These are phyloP conservation scores for Steinernema khuongi DNA, from an alignment of 1,140 invertebrate genomes.

Conservation along the genomic window DNA sequence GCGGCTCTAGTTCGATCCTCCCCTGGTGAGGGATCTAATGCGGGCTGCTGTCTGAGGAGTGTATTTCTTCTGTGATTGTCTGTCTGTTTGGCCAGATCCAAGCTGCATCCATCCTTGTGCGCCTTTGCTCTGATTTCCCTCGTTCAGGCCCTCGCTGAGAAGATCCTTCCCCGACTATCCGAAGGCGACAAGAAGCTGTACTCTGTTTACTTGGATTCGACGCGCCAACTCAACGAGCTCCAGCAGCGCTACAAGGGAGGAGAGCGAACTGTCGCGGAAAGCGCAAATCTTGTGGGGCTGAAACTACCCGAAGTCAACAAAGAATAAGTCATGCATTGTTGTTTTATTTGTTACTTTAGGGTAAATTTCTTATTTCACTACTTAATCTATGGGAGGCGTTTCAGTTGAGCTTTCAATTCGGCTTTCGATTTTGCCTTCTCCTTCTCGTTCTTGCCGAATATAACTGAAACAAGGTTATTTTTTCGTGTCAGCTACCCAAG, in stretches of 20 bases:
- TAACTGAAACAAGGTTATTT: neutral
- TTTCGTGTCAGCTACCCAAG: neutral
- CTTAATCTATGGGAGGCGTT: neutral
- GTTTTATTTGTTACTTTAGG: neutral
- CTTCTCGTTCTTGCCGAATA: neutral
- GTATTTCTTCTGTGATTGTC: too few species aligned
- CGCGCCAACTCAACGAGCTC: slow-evolving; percentile 37
- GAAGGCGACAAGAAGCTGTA: too few species aligned
- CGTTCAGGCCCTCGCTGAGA: too few species aligned
- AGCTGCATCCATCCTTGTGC: too few species aligned
- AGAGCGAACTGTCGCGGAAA: slow-evolving; percentile 37
- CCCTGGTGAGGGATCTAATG: too few species aligned
- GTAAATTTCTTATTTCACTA: neutral
- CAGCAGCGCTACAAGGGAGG: slow-evolving; percentile 36
- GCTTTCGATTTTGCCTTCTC: slow-evolving; percentile 6
- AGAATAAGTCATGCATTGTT: neutral
- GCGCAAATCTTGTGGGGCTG: slow-evolving; percentile 37
- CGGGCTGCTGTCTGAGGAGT: too few species aligned
- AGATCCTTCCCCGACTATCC: too few species aligned
- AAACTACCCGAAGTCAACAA: slow-evolving; percentile 29
- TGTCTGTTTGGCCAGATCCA: too few species aligned
- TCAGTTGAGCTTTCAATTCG: slow-evolving; percentile 5
- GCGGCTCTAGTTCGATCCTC: too few species aligned
- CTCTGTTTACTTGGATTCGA: slow-evolving; percentile 39
- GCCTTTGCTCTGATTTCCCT: too few species aligned